phyloP scores from a whole-genome alignment of 2,113 vertebrate species.

The Coturnix japonica region DNA sequence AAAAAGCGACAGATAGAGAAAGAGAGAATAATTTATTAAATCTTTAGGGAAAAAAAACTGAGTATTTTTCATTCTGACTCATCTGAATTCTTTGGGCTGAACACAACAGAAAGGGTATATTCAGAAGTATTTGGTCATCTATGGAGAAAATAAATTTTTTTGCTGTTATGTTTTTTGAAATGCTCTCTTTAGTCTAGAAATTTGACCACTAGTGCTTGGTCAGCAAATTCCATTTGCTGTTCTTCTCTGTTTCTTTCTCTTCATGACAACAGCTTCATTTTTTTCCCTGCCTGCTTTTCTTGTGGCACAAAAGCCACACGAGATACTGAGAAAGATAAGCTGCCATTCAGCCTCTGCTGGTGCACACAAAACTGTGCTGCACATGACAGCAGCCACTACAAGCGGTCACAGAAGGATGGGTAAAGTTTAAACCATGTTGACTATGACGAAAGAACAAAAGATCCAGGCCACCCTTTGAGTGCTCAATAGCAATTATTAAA shows the following conservation, averaged over 20 bases:
- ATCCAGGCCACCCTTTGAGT: background rate
- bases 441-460: background rate
- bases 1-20: too few relatives aligned
- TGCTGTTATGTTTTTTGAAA: conserved; percentile 22
- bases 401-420: background rate
- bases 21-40: background rate
- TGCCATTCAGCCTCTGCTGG: conserved; percentile 27
- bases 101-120: background rate
- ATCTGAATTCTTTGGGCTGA: background rate
- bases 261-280: background rate
- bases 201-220: background rate
- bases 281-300: conserved; percentile 29
- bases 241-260: conserved; percentile 20
- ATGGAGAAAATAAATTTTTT: conserved; percentile 25
- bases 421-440: background rate
- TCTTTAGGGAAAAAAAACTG: background rate
- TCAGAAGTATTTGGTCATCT: background rate
- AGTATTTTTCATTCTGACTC: background rate
- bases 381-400: background rate
- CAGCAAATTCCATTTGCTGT: conserved; percentile 31
- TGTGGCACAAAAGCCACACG: conserved; percentile 61
- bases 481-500: background rate
- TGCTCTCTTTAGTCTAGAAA: conserved; percentile 9
- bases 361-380: background rate
- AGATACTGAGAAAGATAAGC: conserved; percentile 29